These are phyloP conservation scores for Campopleginae sp. DNA, from an alignment of 2,888 invertebrate genomes.

Conservation along the genomic window DNA sequence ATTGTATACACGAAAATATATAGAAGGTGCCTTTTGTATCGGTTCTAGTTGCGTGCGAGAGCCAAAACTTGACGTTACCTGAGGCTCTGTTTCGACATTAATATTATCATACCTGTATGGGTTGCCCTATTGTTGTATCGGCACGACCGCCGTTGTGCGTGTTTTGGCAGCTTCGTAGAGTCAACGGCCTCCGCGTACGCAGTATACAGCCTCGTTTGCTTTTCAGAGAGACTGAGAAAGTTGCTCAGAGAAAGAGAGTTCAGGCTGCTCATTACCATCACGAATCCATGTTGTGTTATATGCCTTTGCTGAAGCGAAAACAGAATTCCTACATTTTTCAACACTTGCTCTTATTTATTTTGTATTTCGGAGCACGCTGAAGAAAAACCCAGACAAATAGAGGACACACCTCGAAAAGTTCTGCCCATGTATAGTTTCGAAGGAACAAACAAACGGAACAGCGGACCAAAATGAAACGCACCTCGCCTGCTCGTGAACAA, in stretches of 20 bases:
- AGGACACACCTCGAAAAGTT: not conserved
- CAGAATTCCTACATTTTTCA: not conserved
- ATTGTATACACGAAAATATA: not conserved
- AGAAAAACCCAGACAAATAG: not conserved
- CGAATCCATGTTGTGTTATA: slow-evolving; percentile 5
- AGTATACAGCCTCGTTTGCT: slow-evolving; percentile 46
- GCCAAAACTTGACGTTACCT: slow-evolving; percentile 29
- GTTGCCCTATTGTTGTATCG: slow-evolving; percentile 62
- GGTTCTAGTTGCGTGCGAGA: slow-evolving; percentile 39
- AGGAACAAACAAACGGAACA: not conserved
- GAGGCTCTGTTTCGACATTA: slow-evolving; percentile 48
- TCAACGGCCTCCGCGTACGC: slow-evolving; percentile 30
- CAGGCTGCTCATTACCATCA: slow-evolving; percentile 10
- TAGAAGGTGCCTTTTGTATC: slow-evolving; percentile 30
- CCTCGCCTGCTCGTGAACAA: no score
- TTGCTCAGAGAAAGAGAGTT: not conserved
- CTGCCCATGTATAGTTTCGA: not conserved
- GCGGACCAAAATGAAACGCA: not conserved
- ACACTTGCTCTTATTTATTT: not conserved
- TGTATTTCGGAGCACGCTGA: not conserved
- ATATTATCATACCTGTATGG: slow-evolving; percentile 68
- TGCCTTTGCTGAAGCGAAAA: not conserved
- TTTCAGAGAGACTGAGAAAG: not conserved
- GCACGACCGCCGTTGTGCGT: slow-evolving; percentile 56
- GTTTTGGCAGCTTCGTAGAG: slow-evolving; percentile 57